Evolutionary conservation across 2,888 invertebrate genomes (phyloP).

Genomic region (Lathronympha strigana): DNA sequence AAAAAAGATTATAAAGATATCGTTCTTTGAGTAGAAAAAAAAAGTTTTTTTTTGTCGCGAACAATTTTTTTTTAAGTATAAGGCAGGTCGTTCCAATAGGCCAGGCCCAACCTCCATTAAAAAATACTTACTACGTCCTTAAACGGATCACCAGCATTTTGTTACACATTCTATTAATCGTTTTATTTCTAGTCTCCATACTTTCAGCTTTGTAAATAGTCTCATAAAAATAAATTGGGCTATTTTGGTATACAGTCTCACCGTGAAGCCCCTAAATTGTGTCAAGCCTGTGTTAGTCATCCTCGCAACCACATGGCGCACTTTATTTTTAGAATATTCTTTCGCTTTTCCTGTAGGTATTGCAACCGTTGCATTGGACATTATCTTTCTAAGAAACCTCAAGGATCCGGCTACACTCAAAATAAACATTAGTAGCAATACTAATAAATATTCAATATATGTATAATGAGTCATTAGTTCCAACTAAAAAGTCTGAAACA

Average conservation of each 20-base stretch:
- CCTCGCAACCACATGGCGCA: constrained; percentile 28
- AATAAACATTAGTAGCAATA: constrained; percentile 37
- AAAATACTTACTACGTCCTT: no score
- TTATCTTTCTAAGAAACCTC: constrained; percentile 41
- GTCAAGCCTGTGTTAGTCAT: constrained; percentile 33
- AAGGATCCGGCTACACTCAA: constrained; percentile 33
- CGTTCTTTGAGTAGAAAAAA: neutral
- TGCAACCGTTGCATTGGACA: constrained; percentile 31
- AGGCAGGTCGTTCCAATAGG: no score
- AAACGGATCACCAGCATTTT: no score
- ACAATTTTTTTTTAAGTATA: no score
- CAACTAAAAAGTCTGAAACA: constrained; percentile 43
- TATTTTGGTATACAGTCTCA: constrained; percentile 22
- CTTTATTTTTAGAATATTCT: constrained; percentile 32
- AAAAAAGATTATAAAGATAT: neutral
- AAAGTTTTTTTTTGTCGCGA: no score
- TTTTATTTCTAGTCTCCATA: no score
- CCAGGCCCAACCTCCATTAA: no score
- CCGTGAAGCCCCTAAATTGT: constrained; percentile 22
- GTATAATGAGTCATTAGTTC: constrained; percentile 45
- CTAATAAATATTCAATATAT: constrained; percentile 45
- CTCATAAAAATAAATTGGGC: constrained; percentile 6
- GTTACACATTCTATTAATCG: no score
- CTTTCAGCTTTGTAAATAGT: no score
- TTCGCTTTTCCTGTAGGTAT: constrained; percentile 38